Evolutionary conservation across 1,140 invertebrate species (phyloP), one percentile per base, ranked within the genome.

Genomic region (Drosophila ogumai): DNA sequence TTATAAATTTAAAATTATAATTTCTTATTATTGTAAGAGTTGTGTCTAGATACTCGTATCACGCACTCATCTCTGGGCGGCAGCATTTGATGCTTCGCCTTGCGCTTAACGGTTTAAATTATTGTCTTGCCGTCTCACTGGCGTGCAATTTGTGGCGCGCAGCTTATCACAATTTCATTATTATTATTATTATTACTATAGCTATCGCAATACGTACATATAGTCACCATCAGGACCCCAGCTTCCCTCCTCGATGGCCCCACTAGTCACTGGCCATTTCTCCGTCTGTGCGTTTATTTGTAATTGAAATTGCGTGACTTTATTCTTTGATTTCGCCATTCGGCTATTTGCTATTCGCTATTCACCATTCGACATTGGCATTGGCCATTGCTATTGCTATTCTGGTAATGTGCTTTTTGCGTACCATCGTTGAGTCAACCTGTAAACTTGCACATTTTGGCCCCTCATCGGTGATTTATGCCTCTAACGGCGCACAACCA

Each of bases 261-360:
- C 25, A 28, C 25, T 28, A 28, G 25, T 28, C 36, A 6, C 49
- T 72, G 44, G 65, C 56, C 80, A 82, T 64, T 69, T 58, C 64
- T 25, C 46, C 49, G 49, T 52, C 58, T 58, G 61, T 75, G 67
- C 71, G 75, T 75, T 79, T 80, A 77, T 75, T 84, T 88, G 85
- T 88, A 88, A 88, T 88, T 88, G 84, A 88, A 88, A 88, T 88
- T 90, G 84, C 84, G 84, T 88, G 84, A 88, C 84, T 88, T 88
- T 90, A 88, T 88, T 84, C 84, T 88, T 88, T 78, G 81, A 84
- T 81, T 88, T 84, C 74, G 64, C 84, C 58, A 75, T 79, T 75
- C 52, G 65, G 43, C 44, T 6, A 15, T 54, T 36, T 9, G 28
- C 49, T 50, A 17, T 50, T 50, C 28, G 12, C 49, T 19, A 52